Evolutionary conservation across 2,888 invertebrate species (phyloP), one percentile per base, ranked within the genome.

Genomic region (Megastigmus dorsalis): DNA sequence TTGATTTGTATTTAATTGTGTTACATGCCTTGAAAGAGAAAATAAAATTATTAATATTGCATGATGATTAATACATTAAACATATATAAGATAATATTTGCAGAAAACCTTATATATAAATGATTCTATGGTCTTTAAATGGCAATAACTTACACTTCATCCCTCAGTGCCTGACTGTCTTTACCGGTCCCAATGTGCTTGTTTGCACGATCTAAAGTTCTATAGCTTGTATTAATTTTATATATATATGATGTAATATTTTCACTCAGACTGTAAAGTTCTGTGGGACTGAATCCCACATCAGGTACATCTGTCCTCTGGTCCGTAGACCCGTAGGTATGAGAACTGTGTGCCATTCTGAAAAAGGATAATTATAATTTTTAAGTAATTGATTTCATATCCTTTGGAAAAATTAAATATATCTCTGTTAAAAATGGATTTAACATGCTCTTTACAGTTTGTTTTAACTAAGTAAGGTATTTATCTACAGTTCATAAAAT

Each of bases 231-330:
- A 83, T 94, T 94, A 62, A 96, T 93, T 0, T 93, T 92, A 83
- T 93, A 94, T 66, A 96, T 93, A 87, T 95, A 95, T 68, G 94
- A 93, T 0, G 93, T 95, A 74, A 96, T 94, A 82, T 93, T 93
- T 85, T 95, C 95, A 84, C 94, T 94, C 55, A 95, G 89, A 83
- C 92, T 93, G 86, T 94, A 93, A 77, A 95, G 91, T 87, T 95
- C 95, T 1, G 93, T 92, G 2, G 93, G 93, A 81, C 93, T 93
- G 84, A 93, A 93, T 55, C 92, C 92, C 26, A 95, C 94, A 55
- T 92, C 91, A 76, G 94, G 93, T 76, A 92, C 90, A 36, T 90
- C 89, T 1, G 90, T 89, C 78, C 88, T 83, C 79, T 87, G 87
- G 81, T 88, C 87, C 28, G 86, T 88, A 41, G 88, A 87, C 74